Base-by-base conservation (phyloP, 2,888 invertebrate species). In the Hoplodrina blanda region DNA sequence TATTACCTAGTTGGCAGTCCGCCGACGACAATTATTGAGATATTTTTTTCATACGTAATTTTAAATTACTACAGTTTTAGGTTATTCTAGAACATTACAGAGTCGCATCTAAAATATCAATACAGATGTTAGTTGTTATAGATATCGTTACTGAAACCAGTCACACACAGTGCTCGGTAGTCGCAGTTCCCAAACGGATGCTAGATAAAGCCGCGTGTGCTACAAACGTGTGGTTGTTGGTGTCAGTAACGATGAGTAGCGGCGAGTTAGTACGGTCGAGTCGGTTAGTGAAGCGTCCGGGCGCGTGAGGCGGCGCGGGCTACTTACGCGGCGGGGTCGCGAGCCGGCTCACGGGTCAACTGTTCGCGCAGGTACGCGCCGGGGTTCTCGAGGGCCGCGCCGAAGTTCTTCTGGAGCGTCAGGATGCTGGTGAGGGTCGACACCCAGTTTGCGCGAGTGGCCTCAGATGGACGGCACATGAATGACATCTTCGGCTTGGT, bases 381-480 rank as follows among this genome's bases (percentile, higher is more conserved):
- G 44, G 99, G 99, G 94, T 99, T 99, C 96, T 99, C 99, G 85
- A 99, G 98, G 87, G 99, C 99, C 93, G 98, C 98, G 82, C 99
- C 97, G 94, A 99, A 99, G 95, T 98, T 98, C 89, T 97, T 97
- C 96, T 99, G 99, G 85, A 98, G 98, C 92, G 99, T 98, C 71
- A 99, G 97, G 85, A 99, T 98, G 88, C 97, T 97, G 82, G 97
- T 97, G 81, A 99, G 97, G 69, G 98, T 98, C 64, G 97, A 96
- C 80, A 98, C 96, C 99, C 99, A 99, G 89, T 98, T 98, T 86
- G 98, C 97, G 83, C 97, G 97, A 78, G 98, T 98, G 46, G 97
- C 96, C 54, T 97, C 97, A 10, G 97, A 94, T 0, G 98, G 98
- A 89, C 98, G 98, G 92, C 99, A 98, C 77, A 98, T 94, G 93